Evolutionary conservation across 2,888 invertebrate genomes (phyloP), one percentile per base, ranked within the genome.

Genomic region (Petrophora chlorosata): DNA sequence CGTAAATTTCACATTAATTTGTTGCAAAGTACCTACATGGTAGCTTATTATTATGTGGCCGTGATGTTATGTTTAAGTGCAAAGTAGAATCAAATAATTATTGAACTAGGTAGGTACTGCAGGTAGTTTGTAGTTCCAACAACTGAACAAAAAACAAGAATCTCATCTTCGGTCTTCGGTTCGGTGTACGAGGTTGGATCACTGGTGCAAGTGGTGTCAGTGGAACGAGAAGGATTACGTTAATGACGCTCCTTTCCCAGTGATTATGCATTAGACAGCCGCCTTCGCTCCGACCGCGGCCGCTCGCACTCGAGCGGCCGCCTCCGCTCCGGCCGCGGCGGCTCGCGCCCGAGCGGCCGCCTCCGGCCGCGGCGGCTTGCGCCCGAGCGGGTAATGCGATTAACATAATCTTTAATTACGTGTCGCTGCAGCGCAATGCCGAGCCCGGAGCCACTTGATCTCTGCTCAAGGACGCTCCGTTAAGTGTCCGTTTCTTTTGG

Each of bases 221-320:
- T 29, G 5, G 14, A 12, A 2, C 10, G 28, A 29, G 28, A 5
- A 29, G 28, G 28, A 14, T 29, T 29, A 29, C 8, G 14, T 34
- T 9, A 25, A 9, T 44, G 33, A 62, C 28, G 28, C 52, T 67
- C 61, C 63, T 65, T 65, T 67, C 63, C 60, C 65, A 61, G 65
- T 65, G 70, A 72, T 72, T 68, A 73, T 63, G 63, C 66, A 67
- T 64, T 63, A 61, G 69, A 67, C 64, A 62, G 65, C 61, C 50
- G 53, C 25, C 1, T 19, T 1, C 30, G 7, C 25, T 12, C n/a
- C 4, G 12, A 4, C 13, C 22, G 34, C 1, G 13, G 23, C 13
- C 34, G 8, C 34, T 12, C 2, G 5, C 2, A 4, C 19, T n/a
- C n/a, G n/a, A n/a, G n/a, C 3, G 14, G 9, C 25, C 8, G 23